Evolutionary conservation across 1,140 invertebrate species (phyloP), one percentile per base, ranked within the genome.

Genomic region (Drosophila baimaii): DNA sequence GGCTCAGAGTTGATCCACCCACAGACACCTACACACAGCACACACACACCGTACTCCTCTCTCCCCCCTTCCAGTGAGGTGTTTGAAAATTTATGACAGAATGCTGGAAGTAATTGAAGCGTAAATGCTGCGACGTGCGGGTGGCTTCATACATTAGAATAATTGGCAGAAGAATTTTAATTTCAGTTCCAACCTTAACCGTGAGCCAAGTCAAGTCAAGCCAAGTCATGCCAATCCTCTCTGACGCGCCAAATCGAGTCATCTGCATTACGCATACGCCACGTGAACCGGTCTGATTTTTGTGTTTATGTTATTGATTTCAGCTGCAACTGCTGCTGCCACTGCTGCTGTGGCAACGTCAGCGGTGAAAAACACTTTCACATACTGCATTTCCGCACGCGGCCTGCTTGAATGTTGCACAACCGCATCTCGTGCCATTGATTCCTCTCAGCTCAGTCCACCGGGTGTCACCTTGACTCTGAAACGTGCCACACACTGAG

Each of bases 401-500:
- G 70, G 75, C 41, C 21, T 43, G 58, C 46, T 63, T 62, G 23
- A 58, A 54, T 55, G 57, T 85, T 85, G 83, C 79, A 68, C 79
- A 79, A 88, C 73, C 59, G 35, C 63, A 47, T 71, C 70, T 58
- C 31, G 74, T 88, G 81, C 79, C 79, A 88, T 79, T 79, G 64
- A 64, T 61, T 61, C 71, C 70, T 74, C 35, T 47, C 10, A 37
- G 68, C 44, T 37, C 8, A 46, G 72, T 39, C 33, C 51, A 52
- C n/a, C 49, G 72, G 72, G 25, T 61, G 72, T 86, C 79, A 86
- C 83, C 82, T 86, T 86, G 82, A 86, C 82, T 88, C 71, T 86
- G 83, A 86, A 79, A 77, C 56, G 47, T 77, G 71, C 61, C 27
- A 52, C 29, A 43, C 46, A 69, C 62, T 66, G 44, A 1, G 4